Percentiles rank a stretch among this genome's conserved stretches.
phyloP scores from a whole-genome alignment of 2,113 vertebrate genomes.

The Elgaria multicarinata region DNA sequence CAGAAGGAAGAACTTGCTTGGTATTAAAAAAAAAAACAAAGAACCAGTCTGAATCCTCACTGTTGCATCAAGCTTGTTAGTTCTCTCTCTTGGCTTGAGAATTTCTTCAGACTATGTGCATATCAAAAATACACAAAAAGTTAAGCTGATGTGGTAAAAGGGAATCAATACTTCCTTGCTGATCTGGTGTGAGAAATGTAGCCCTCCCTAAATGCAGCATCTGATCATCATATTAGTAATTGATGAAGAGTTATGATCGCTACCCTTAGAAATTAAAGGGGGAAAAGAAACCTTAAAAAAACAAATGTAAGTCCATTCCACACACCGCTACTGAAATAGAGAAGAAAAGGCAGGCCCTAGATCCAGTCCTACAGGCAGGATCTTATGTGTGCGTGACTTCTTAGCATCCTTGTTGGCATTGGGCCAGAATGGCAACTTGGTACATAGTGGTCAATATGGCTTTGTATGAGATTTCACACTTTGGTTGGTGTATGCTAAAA shows the following conservation, averaged over 20 bases:
- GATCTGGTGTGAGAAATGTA: not conserved
- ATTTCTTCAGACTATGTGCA: not conserved
- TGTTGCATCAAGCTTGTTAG: rapidly evolving
- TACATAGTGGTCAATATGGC: not conserved
- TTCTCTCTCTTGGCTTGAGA: not conserved
- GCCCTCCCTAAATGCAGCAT: not conserved
- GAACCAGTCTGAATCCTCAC: not conserved
- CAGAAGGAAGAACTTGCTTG: constrained; percentile 46
- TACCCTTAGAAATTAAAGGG: not conserved
- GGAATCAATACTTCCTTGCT: not conserved
- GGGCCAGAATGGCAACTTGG: not conserved
- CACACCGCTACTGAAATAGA: not conserved
- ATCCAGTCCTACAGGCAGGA: not conserved
- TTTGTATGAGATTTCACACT: not conserved
- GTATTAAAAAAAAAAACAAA: not conserved
- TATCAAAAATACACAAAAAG: not conserved
- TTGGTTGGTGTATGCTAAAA: not conserved
- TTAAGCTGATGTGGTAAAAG: rapidly evolving
- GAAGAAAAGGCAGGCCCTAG: not conserved
- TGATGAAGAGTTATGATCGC: not conserved
- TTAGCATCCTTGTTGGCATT: not conserved
- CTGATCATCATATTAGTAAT: not conserved
- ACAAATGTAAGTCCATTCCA: not conserved
- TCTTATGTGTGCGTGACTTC: not conserved
- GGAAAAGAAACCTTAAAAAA: too few relatives aligned